Conservation (phyloP, 2,888 invertebrate species). For the Deroplatys truncata region DNA sequence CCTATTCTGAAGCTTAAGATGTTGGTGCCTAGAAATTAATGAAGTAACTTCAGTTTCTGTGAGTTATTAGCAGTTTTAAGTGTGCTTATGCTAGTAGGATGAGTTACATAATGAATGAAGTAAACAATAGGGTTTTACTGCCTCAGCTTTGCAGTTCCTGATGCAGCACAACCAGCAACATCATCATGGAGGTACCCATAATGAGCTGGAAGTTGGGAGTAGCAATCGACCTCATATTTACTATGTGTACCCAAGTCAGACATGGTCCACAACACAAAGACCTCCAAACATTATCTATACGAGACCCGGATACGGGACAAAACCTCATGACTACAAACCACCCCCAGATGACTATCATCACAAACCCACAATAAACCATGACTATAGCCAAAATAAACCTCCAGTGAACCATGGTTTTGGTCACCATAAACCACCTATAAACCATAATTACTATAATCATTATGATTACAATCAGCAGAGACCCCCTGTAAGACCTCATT, state of each 20-base stretch:
- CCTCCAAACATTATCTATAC: constrained; percentile 46
- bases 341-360: background rate
- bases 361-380: background rate
- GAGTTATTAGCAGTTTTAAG: too few species aligned
- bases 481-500: background rate
- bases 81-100: too few species aligned
- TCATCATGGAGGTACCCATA: background rate
- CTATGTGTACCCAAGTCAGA: constrained; percentile 22
- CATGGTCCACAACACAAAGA: constrained; percentile 12
- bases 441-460: constrained; percentile 37
- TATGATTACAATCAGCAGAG: constrained; percentile 24
- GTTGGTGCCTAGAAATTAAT: too few species aligned
- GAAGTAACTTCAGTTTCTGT: too few species aligned
- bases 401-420: background rate
- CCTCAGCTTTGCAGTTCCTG: constrained; percentile 24
- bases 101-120: too few species aligned
- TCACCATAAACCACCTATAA: background rate
- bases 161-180: constrained; percentile 20
- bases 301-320: constrained; percentile 27
- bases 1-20: too few species aligned
- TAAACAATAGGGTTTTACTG: background rate
- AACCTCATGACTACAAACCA: background rate
- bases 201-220: constrained; percentile 11
- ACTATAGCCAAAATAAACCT: background rate
- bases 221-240: constrained; percentile 23